phyloP scores from a whole-genome alignment of 2,888 invertebrate genomes.

The Autographa pulchrina region DNA sequence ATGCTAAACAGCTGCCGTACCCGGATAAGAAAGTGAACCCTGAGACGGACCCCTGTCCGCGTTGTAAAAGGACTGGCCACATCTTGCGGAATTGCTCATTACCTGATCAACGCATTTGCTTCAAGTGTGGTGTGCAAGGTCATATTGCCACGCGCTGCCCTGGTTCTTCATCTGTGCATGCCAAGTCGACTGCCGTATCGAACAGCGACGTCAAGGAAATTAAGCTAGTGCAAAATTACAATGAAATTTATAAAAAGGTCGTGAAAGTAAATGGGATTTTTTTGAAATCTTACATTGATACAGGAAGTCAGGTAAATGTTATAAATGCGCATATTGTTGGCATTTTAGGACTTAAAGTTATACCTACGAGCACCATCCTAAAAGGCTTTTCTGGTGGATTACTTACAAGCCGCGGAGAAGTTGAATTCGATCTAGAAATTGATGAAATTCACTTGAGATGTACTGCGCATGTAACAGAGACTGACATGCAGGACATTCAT shows the following conservation, averaged over 20 bases:
- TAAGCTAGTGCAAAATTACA: slow-evolving; percentile 8
- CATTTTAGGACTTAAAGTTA: background rate
- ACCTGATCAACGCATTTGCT: background rate
- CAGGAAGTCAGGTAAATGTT: slow-evolving; percentile 11
- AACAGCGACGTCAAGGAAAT: slow-evolving; percentile 5
- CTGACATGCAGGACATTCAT: slow-evolving; percentile 41
- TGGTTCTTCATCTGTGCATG: background rate
- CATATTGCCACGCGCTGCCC: slow-evolving; percentile 6
- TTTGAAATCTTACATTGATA: slow-evolving; percentile 13
- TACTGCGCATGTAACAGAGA: slow-evolving; percentile 32
- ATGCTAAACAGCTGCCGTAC: background rate
- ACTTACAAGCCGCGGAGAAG: slow-evolving; percentile 38
- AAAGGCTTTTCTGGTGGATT: slow-evolving; percentile 44
- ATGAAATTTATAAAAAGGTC: slow-evolving; percentile 1
- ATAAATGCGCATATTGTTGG: background rate
- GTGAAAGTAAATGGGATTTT: slow-evolving; percentile 5
- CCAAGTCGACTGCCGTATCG: background rate
- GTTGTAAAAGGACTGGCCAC: slow-evolving; percentile 8
- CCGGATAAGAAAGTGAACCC: background rate
- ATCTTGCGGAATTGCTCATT: background rate
- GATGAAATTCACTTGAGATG: slow-evolving; percentile 33
- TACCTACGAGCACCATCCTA: slow-evolving; percentile 1
- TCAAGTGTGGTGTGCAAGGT: slow-evolving; percentile 8
- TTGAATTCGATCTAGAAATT: slow-evolving; percentile 44
- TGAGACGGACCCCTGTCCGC: background rate